Evolutionary conservation across 2,797 vertebrate genomes (phyloP).

Genomic region (Semotilus atromaculatus): DNA sequence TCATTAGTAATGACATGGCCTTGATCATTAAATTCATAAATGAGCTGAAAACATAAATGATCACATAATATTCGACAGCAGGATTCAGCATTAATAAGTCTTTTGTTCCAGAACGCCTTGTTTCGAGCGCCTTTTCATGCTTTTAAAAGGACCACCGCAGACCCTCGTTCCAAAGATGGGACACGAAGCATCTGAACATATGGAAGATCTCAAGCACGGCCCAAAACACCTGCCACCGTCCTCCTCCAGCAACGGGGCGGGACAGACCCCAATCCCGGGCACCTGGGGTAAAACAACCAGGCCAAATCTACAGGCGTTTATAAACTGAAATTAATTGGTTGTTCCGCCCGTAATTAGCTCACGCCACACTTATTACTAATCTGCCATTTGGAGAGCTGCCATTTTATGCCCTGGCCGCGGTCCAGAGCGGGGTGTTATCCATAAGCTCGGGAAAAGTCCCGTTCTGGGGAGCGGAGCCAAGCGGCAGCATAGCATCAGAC

Average conservation of each 20-base stretch:
- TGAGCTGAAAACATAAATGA: background rate
- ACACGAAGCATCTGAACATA: conserved; percentile 56
- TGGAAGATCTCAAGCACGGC: conserved; percentile 62
- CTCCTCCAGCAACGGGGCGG: conserved; percentile 35
- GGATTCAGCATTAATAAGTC: background rate
- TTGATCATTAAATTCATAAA: background rate
- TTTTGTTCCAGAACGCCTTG: background rate
- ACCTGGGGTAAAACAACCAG: conserved; percentile 48
- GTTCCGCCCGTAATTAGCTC: conserved; percentile 80
- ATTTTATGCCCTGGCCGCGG: conserved; percentile 71
- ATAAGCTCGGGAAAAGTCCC: conserved; percentile 66
- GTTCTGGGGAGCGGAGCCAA: conserved; percentile 54
- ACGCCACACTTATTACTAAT: conserved; percentile 80
- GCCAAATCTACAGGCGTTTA: conserved; percentile 74
- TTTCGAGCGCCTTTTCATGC: background rate
- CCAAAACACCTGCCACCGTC: conserved; percentile 70
- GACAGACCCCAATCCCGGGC: conserved; percentile 51
- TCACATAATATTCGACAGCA: background rate
- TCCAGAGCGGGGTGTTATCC: conserved; percentile 74
- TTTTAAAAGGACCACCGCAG: conserved; percentile 2
- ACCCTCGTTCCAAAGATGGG: conserved; percentile 10
- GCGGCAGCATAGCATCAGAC: conserved; percentile 52
- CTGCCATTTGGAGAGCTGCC: conserved; percentile 76
- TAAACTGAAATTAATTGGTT: conserved; percentile 82
- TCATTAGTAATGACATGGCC: background rate